phyloP scores from a whole-genome alignment of 2,797 vertebrate genomes.

The Schizothorax lantsangensis region DNA sequence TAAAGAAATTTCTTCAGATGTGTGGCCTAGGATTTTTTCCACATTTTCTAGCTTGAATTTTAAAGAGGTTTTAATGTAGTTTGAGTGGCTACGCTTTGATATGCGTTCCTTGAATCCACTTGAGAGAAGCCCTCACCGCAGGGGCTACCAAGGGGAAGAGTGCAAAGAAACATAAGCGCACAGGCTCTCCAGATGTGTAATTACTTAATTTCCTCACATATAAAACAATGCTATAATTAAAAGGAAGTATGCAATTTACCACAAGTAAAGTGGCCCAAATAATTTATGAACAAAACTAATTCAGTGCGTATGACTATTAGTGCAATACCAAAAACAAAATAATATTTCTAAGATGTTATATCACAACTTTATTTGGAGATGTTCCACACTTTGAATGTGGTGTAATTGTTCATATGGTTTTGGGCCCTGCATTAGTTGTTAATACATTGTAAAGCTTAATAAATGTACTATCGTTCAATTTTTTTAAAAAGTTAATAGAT shows the following conservation, averaged over 20 bases:
- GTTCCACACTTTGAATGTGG: background rate
- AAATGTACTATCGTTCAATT: background rate
- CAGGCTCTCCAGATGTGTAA: constrained; percentile 24
- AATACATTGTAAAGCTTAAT: background rate
- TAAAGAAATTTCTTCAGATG: constrained; percentile 56
- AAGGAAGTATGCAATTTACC: constrained; percentile 26
- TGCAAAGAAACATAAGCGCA: constrained; percentile 49
- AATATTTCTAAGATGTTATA: background rate
- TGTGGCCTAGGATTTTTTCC: constrained; percentile 1
- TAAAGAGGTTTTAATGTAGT: constrained; percentile 50
- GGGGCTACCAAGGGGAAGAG: constrained; percentile 52
- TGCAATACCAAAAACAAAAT: background rate
- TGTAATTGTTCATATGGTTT: background rate
- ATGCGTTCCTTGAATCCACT: constrained; percentile 57
- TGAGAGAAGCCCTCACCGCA: constrained; percentile 57
- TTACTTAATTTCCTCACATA: constrained; percentile 68
- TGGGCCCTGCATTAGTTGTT: background rate
- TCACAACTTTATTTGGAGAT: background rate
- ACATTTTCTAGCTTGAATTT: constrained; percentile 44
- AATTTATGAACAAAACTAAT: constrained; percentile 2
- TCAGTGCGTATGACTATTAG: background rate
- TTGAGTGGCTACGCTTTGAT: constrained; percentile 51
- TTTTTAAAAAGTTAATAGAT: background rate
- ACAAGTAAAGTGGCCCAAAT: constrained; percentile 39
- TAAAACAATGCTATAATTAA: constrained; percentile 28